A percentile compares a stretch with the other conserved stretches of the same genome.
Conservation (phyloP, 2,797 vertebrate species). For the Paramormyrops hopkinsi region DNA sequence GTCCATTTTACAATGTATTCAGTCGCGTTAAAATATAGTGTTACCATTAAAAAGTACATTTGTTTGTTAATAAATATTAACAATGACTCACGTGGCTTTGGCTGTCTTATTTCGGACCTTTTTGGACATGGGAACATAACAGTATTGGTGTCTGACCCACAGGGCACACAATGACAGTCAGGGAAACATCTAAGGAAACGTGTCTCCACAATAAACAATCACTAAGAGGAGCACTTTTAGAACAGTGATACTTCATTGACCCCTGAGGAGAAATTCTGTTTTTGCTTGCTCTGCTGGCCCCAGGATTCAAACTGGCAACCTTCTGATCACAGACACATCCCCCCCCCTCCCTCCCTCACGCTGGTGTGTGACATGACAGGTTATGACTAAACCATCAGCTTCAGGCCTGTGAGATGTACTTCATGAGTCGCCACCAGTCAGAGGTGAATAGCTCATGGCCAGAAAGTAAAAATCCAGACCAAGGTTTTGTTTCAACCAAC, state of each 20-base stretch:
- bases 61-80: too few species aligned
- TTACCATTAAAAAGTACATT: not conserved
- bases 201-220: not conserved
- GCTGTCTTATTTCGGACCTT: not conserved
- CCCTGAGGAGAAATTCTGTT: not conserved
- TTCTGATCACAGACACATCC: not conserved
- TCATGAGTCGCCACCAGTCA: not conserved
- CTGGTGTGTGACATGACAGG: not conserved
- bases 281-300: not conserved
- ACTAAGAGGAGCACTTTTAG: not conserved
- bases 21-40: not conserved
- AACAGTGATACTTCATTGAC: not conserved
- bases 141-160: not conserved
- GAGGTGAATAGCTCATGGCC: not conserved
- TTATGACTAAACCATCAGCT: not conserved
- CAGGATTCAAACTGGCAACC: not conserved
- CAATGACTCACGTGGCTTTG: too few species aligned
- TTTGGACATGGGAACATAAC: not conserved
- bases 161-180: not conserved
- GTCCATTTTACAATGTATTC: not conserved
- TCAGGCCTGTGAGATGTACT: not conserved
- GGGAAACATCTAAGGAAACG: not conserved
- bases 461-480: not conserved
- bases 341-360: not conserved
- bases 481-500: not conserved